Evolutionary conservation across 2,797 vertebrate genomes (phyloP).

Genomic region (Mustela erminea): DNA sequence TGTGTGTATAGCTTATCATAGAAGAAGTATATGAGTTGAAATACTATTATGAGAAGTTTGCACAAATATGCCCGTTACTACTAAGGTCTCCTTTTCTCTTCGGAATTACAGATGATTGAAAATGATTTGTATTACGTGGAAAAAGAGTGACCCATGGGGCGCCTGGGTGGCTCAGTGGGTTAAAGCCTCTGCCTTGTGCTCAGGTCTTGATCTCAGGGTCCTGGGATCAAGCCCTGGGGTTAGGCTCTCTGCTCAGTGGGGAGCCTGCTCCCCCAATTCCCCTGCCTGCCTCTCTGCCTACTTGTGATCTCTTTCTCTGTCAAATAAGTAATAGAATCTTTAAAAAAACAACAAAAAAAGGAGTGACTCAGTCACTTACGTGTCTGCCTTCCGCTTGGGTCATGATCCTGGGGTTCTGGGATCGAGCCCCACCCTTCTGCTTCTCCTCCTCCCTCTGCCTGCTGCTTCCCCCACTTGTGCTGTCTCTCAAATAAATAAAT

Average conservation of each 20-base stretch:
- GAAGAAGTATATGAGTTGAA: neutral
- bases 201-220: no score
- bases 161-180: neutral
- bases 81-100: neutral
- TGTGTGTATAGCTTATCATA: neutral
- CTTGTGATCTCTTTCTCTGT: no score
- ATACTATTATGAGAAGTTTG: neutral
- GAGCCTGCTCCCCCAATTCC: no score
- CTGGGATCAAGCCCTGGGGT: no score
- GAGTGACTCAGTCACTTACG: neutral
- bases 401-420: neutral
- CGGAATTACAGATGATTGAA: neutral
- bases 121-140: neutral
- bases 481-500: neutral
- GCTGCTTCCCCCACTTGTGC: neutral
- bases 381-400: neutral
- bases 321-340: no score
- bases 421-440: accelerated
- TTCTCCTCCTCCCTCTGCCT: neutral
- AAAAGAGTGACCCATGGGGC: neutral
- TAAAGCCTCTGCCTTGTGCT: no score
- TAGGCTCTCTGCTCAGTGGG: no score
- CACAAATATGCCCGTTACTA: neutral
- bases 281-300: no score
- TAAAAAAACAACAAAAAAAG: no score